phyloP scores from a whole-genome alignment of 2,113 vertebrate species.

The Mus spicilegus region DNA sequence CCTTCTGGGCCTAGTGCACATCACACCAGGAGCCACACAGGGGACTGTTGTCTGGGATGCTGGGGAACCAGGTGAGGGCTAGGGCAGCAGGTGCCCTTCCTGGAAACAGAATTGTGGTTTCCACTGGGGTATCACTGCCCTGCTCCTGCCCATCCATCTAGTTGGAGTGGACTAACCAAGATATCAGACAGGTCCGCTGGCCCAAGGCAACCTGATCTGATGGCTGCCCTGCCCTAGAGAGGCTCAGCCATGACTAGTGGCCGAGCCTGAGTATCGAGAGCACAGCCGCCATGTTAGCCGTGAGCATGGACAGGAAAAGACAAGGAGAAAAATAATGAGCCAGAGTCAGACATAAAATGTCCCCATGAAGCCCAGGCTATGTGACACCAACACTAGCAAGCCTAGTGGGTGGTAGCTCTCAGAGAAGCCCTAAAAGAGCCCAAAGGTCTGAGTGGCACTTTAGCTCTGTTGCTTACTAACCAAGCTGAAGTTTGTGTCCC shows the following conservation, averaged over 20 bases:
- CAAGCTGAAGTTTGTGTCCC: neutral
- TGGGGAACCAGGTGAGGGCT: neutral
- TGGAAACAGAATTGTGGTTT: neutral
- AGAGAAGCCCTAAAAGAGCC: neutral
- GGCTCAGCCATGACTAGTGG: too few relatives aligned
- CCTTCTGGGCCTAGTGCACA: neutral
- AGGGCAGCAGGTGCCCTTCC: neutral
- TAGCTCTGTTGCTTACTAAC: neutral
- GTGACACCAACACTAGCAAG: neutral
- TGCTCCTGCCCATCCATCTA: neutral
- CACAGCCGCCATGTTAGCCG: neutral
- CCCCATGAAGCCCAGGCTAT: neutral
- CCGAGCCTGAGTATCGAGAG: neutral
- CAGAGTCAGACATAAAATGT: neutral
- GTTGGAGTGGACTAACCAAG: neutral
- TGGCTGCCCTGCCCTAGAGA: neutral
- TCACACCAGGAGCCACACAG: neutral
- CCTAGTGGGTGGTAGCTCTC: neutral
- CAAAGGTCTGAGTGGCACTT: neutral
- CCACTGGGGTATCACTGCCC: neutral
- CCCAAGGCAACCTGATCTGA: neutral
- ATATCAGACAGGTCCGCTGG: neutral
- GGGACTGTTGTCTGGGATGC: neutral
- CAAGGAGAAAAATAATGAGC: neutral
- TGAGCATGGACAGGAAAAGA: neutral